phyloP scores from a whole-genome alignment of 1,140 invertebrate genomes.

The Achroia grisella region DNA sequence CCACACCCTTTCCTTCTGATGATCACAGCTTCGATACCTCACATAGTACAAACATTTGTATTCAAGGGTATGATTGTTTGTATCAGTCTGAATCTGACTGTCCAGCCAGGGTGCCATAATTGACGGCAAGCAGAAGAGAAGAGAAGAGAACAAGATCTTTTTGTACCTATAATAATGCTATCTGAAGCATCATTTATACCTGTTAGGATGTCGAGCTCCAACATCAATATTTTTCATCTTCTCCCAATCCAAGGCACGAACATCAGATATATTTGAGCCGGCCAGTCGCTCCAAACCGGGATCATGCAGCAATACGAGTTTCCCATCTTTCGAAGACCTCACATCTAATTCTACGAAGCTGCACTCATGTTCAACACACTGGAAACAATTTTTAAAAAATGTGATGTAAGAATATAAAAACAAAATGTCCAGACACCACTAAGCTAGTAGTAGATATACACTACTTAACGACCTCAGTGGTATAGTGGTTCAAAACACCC shows the following conservation, averaged over 20 bases:
- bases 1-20: neutral
- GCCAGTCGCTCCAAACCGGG: constrained; percentile 78
- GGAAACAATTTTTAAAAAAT: constrained; percentile 20
- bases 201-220: constrained; percentile 78
- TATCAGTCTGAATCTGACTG: neutral
- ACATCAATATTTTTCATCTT: constrained; percentile 78
- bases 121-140: no score
- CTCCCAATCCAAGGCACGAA: constrained; percentile 77
- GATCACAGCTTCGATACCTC: no score
- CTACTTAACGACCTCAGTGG: no score
- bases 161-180: neutral
- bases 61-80: no score
- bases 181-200: constrained; percentile 54
- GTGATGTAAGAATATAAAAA: constrained; percentile 2
- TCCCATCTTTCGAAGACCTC: constrained; percentile 80
- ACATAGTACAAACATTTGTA: no score
- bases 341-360: constrained; percentile 86
- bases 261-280: constrained; percentile 74
- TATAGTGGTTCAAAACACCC: no score
- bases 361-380: constrained; percentile 80
- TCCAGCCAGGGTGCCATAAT: no score
- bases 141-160: no score
- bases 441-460: no score
- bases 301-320: constrained; percentile 86
- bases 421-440: neutral